Evolutionary conservation across 1,140 invertebrate genomes (phyloP), one percentile per base, ranked within the genome.

Genomic region (Drosophila melanica): DNA sequence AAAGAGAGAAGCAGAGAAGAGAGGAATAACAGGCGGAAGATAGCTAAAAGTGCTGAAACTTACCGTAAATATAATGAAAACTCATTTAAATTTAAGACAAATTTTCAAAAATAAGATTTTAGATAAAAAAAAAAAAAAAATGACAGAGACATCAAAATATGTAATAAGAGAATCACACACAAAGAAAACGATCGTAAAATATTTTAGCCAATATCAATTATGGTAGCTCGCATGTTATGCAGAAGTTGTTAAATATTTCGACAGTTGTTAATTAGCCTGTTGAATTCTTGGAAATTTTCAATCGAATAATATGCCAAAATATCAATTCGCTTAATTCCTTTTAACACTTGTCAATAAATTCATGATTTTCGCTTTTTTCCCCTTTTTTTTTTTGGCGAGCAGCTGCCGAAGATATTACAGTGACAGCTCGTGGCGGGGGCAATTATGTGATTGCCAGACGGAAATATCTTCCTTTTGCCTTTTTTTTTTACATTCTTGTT

Each of bases 261-360:
- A 50, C 12, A 62, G 33, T 35, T 53, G 35, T 53, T 27, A 63
- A 54, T 63, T 39, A 10, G 47, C 37, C 47, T 62, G 47, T 53
- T 30, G 10, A 54, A 45, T 53, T 60, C 4, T 16, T 39, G 9
- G 27, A 27, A 27, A 5, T 6, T 27, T 27, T 27, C 5, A 27
- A 7, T 1, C 27, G 27, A 27, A 27, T n/a, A 16, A 62, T 16
- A 37, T 59, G 35, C 12, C 16, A 59, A 67, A 33, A 30, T 30
- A 45, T 18, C 47, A 70, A 64, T 65, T 64, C 23, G 12, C 50
- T 14, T 33, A 23, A 58, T 57, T 68, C n/a, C 27, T 72, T 76
- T 79, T 57, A 58, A 62, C 78, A 80, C 72, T 75, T 80, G 65
- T 75, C 78, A 48, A 76, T 64, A 72, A 72, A 76, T 81, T 62